Percentiles rank a stretch among this genome's conserved stretches.
phyloP scores from a whole-genome alignment of 2,888 invertebrate genomes.

The Leptothorax acervorum region DNA sequence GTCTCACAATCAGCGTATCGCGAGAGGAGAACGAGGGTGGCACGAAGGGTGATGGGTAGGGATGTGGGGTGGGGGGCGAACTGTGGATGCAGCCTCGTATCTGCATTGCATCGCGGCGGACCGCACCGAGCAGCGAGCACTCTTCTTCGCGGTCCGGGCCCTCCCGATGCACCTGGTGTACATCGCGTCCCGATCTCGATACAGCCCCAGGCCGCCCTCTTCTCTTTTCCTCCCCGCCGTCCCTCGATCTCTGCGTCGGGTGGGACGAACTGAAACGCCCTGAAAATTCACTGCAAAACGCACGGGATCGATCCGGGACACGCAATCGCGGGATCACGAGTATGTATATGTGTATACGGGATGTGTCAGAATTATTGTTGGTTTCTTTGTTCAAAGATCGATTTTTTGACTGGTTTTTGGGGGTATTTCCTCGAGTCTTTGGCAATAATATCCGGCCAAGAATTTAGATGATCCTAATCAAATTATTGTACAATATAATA shows the following conservation, averaged over 20 bases:
- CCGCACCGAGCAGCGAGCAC: conserved; percentile 71
- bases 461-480: background rate
- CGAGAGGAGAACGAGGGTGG: background rate
- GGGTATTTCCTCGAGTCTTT: background rate
- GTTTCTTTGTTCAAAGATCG: background rate
- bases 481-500: background rate
- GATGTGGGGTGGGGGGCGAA: conserved; percentile 43
- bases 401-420: background rate
- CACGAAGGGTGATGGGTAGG: conserved; percentile 32
- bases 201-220: conserved; percentile 71
- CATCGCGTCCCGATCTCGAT: conserved; percentile 78
- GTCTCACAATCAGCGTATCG: background rate
- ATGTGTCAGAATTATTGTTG: conserved; percentile 13
- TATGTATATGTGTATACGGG: conserved; percentile 37
- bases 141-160: conserved; percentile 69
- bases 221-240: conserved; percentile 14
- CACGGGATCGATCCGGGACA: conserved; percentile 65
- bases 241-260: conserved; percentile 57
- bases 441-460: background rate
- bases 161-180: conserved; percentile 80
- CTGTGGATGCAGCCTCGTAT: conserved; percentile 72
- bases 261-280: conserved; percentile 69
- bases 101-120: conserved; percentile 77
- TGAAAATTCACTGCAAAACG: conserved; percentile 73
- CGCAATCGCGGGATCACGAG: conserved; percentile 56